Evolutionary conservation across 2,888 invertebrate species (phyloP).

Genomic region (Melinaea menophilus): DNA sequence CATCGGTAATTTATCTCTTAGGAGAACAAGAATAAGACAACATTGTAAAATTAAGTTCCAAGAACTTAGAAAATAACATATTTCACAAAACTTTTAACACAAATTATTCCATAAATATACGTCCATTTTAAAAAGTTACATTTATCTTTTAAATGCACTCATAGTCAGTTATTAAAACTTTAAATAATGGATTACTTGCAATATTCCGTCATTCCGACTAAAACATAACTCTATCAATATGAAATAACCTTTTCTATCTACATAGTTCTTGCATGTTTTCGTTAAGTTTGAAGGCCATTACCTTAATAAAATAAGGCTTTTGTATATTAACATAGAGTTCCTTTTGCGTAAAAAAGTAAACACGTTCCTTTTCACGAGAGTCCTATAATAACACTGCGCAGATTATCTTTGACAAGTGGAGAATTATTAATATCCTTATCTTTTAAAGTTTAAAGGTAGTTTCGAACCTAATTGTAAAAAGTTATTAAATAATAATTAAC

Average conservation of each 20-base stretch:
- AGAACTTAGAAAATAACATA: conserved; percentile 4
- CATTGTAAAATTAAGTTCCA: not conserved
- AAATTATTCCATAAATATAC: conserved; percentile 30
- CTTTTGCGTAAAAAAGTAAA: conserved; percentile 35
- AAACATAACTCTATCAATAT: conserved; percentile 38
- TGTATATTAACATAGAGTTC: conserved; percentile 41
- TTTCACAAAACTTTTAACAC: conserved; percentile 35
- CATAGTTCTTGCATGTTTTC: conserved; percentile 49
- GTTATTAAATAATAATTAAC: too few species aligned
- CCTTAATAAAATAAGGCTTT: conserved; percentile 37
- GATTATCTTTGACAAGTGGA: not conserved
- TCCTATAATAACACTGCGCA: not conserved
- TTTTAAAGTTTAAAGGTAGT: too few species aligned
- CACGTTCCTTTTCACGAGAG: conserved; percentile 37
- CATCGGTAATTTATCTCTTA: not conserved
- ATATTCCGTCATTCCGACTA: conserved; percentile 10
- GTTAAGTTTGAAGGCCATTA: conserved; percentile 52
- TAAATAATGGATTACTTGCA: conserved; percentile 12
- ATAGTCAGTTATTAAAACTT: conserved; percentile 30
- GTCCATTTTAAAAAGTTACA: not conserved
- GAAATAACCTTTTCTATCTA: conserved; percentile 59
- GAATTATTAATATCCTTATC: too few species aligned
- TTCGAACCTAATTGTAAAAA: too few species aligned
- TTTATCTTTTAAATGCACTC: conserved; percentile 7
- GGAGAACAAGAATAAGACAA: not conserved